These are phyloP conservation scores for Cheilosia variabilis DNA, from an alignment of 2,888 invertebrate species.

Conservation along the genomic window DNA sequence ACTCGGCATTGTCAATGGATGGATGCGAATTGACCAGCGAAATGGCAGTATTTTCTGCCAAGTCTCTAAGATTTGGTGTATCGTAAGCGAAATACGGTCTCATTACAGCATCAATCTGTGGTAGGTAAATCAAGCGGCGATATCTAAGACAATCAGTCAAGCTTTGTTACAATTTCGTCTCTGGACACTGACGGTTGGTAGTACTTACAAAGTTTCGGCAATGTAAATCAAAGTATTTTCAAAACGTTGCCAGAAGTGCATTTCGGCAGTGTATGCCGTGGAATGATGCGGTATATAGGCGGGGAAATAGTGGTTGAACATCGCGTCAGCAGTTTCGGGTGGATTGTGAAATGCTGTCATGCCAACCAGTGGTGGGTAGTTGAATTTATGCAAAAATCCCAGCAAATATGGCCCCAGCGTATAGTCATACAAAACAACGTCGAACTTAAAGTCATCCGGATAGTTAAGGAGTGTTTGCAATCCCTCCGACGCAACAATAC, in stretches of 20 bases:
- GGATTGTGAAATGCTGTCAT: conserved; percentile 78
- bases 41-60: conserved; percentile 77
- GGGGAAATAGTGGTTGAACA: conserved; percentile 78
- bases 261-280: conserved; percentile 71
- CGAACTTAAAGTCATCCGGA: conserved; percentile 79
- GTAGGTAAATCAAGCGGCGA: conserved; percentile 61
- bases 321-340: conserved; percentile 75
- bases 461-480: conserved; percentile 77
- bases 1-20: conserved; percentile 79
- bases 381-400: conserved; percentile 80
- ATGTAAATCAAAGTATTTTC: conserved; percentile 77
- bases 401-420: conserved; percentile 79
- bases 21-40: conserved; percentile 81
- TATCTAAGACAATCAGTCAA: conserved; percentile 22
- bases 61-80: conserved; percentile 73
- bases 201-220: conserved; percentile 76
- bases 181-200: no score
- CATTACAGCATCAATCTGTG: conserved; percentile 76
- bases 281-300: conserved; percentile 77
- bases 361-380: conserved; percentile 80
- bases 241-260: conserved; percentile 78
- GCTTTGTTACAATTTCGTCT: neutral
- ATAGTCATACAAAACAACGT: conserved; percentile 80
- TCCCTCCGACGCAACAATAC: conserved; percentile 76
- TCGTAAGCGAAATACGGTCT: conserved; percentile 72